These are phyloP conservation scores for Eumacrocentrus americanus DNA, from an alignment of 2,888 invertebrate species.

Conservation along the genomic window DNA sequence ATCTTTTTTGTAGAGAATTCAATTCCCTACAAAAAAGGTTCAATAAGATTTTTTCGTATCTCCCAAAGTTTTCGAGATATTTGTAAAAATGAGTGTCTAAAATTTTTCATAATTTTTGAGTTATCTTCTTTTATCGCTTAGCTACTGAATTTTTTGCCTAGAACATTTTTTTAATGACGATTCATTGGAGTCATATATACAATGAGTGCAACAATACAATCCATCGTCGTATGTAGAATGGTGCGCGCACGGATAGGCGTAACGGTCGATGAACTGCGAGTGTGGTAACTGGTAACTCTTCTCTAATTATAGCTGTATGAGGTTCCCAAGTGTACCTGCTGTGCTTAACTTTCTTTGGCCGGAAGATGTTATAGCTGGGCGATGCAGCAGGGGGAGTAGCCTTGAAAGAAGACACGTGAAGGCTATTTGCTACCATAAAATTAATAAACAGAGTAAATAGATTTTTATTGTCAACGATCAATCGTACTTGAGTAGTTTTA, in stretches of 20 bases:
- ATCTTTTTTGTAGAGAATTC: neutral
- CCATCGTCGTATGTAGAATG: conserved; percentile 20
- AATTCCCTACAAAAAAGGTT: neutral
- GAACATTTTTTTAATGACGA: no score
- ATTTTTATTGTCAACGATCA: neutral
- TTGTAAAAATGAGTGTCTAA: neutral
- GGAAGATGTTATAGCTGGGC: conserved; percentile 13
- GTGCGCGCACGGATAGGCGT: conserved; percentile 36
- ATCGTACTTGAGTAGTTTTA: neutral
- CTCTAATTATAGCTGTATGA: conserved; percentile 36
- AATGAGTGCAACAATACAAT: neutral
- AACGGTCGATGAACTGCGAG: conserved; percentile 42
- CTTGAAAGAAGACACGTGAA: conserved; percentile 18
- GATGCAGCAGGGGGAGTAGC: neutral
- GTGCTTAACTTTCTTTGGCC: conserved; percentile 31
- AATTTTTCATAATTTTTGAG: no score
- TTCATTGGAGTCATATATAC: conserved; percentile 11
- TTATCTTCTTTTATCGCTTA: no score
- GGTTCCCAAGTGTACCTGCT: conserved; percentile 23
- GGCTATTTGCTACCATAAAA: no score
- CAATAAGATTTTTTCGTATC: neutral
- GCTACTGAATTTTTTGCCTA: no score
- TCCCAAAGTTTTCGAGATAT: neutral
- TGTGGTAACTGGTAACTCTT: conserved; percentile 39
- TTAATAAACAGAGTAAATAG: neutral